Conservation (phyloP, 2,888 invertebrate species). For the Pollenia angustigena region DNA sequence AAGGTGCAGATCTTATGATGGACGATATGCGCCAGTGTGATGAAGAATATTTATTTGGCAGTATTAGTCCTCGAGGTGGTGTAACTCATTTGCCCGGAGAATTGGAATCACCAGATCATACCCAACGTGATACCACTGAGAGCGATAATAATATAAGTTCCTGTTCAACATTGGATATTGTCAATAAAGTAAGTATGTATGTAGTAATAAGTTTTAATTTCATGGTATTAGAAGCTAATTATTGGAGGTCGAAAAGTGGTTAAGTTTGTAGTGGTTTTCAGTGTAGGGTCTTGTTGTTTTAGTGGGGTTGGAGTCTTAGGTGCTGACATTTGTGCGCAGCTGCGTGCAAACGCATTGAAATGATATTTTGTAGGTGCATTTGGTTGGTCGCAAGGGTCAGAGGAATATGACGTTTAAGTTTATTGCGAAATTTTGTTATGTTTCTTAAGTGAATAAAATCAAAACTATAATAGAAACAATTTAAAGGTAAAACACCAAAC, state of each 20-base stretch:
- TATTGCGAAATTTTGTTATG: conserved; percentile 67
- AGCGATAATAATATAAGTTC: conserved; percentile 84
- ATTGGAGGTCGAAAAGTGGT: conserved; percentile 48
- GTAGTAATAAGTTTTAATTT: too few species aligned
- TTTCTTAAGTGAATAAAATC: conserved; percentile 58
- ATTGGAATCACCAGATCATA: conserved; percentile 79
- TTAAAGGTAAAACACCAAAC: conserved; percentile 55
- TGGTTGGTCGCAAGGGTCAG: conserved; percentile 50
- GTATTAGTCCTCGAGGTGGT: conserved; percentile 80
- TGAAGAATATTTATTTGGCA: conserved; percentile 81
- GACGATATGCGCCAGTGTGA: conserved; percentile 75
- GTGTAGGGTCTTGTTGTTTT: conserved; percentile 12
- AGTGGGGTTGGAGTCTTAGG: conserved; percentile 39
- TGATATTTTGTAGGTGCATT: conserved; percentile 59
- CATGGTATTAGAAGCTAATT: neutral
- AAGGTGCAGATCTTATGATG: conserved; percentile 63
- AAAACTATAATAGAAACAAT: conserved; percentile 68
- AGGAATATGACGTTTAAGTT: conserved; percentile 63
- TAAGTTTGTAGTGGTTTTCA: neutral
- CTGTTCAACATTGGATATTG: conserved; percentile 83
- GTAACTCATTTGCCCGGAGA: conserved; percentile 71
- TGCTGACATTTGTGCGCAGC: conserved; percentile 64
- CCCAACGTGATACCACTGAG: conserved; percentile 82
- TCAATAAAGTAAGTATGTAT: conserved; percentile 81
- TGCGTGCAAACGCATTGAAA: conserved; percentile 69